Percentiles rank a stretch among this genome's conserved stretches.
Evolutionary conservation across 2,113 vertebrate genomes (phyloP).

Genomic region (Xenopus borealis): DNA sequence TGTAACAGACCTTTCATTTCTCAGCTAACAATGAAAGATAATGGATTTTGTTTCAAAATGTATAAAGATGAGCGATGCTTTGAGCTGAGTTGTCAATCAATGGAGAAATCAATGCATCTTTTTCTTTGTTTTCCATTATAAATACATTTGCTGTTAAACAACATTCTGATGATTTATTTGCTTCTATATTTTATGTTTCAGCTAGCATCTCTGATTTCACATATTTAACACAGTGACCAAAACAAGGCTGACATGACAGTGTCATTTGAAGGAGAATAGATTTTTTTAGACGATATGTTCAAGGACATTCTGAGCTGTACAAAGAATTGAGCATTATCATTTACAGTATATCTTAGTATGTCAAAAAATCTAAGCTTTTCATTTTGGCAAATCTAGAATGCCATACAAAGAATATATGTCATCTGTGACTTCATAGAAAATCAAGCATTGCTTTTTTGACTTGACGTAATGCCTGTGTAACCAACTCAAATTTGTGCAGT

Average conservation of each 20-base stretch:
- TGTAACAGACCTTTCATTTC: constrained; percentile 47
- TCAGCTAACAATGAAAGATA: constrained; percentile 48
- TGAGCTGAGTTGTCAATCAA: constrained; percentile 36
- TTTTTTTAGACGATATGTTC: constrained; percentile 43
- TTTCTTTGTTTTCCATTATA: constrained; percentile 41
- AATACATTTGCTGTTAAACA: constrained; percentile 30
- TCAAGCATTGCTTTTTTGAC: constrained; percentile 43
- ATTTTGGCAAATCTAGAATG: constrained; percentile 42
- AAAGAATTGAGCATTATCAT: constrained; percentile 43
- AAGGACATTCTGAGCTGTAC: constrained; percentile 37
- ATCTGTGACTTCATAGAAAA: constrained; percentile 34
- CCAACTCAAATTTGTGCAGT: not conserved
- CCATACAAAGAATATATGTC: constrained; percentile 49
- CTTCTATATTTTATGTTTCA: constrained; percentile 47
- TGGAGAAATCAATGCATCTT: constrained; percentile 32
- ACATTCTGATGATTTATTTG: constrained; percentile 46
- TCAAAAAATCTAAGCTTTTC: constrained; percentile 49
- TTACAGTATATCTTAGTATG: constrained; percentile 47
- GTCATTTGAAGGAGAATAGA: constrained; percentile 42
- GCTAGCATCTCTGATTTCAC: constrained; percentile 40
- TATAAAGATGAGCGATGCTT: constrained; percentile 46
- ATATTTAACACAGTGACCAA: constrained; percentile 48
- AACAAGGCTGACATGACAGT: constrained; percentile 25
- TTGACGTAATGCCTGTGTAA: constrained; percentile 45
- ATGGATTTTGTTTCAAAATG: constrained; percentile 46